Percentiles rank a stretch among this genome's conserved stretches.
These are phyloP conservation scores for Nematopogon swammerdamellus DNA, from an alignment of 2,888 invertebrate species.

Conservation along the genomic window DNA sequence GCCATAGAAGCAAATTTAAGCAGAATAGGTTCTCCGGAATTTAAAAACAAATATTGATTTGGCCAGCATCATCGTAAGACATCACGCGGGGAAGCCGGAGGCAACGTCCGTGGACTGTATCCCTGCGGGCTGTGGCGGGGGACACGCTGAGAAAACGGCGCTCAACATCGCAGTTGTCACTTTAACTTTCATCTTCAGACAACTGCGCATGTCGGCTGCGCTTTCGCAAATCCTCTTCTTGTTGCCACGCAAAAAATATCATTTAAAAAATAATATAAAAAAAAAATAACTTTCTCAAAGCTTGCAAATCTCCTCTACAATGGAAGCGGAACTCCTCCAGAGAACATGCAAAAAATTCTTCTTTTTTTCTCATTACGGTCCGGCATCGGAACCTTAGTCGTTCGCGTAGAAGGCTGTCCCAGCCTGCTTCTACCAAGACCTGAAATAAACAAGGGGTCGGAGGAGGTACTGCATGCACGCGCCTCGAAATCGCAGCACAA, in stretches of 20 bases:
- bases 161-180: too few species aligned
- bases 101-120: neutral
- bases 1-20: slow-evolving; percentile 53
- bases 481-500: slow-evolving; percentile 27
- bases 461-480: slow-evolving; percentile 35
- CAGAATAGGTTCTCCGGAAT: slow-evolving; percentile 57
- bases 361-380: neutral
- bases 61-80: slow-evolving; percentile 50
- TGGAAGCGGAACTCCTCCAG: slow-evolving; percentile 8
- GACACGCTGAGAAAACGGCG: too few species aligned
- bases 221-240: too few species aligned
- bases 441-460: neutral
- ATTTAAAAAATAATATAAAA: too few species aligned
- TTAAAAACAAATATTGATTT: slow-evolving; percentile 52
- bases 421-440: slow-evolving; percentile 18
- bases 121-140: too few species aligned
- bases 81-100: slow-evolving; percentile 33
- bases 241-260: too few species aligned
- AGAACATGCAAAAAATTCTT: slow-evolving; percentile 4
- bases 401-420: slow-evolving; percentile 45
- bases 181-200: too few species aligned
- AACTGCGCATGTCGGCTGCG: too few species aligned
- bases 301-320: neutral
- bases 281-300: neutral
- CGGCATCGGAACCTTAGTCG: neutral